phyloP scores from a whole-genome alignment of 2,113 vertebrate genomes.

The Trochalopteron elliotii region DNA sequence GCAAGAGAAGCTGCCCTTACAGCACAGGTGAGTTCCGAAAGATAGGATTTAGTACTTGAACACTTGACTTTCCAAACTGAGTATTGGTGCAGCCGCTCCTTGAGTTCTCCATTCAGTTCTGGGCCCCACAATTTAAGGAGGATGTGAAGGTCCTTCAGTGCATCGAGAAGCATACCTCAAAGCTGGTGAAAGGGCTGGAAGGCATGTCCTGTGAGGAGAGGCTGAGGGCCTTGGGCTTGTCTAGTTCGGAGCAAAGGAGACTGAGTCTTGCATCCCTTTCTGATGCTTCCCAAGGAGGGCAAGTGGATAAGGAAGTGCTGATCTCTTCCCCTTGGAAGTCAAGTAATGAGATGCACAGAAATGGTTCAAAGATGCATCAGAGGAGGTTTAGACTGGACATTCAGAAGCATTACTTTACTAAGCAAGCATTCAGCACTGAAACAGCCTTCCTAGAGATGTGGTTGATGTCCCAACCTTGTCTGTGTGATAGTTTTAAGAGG shows the following conservation, averaged over 20 bases:
- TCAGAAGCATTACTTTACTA: neutral
- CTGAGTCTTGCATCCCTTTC: neutral
- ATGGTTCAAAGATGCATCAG: neutral
- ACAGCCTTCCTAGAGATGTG: neutral
- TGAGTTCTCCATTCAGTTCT: neutral
- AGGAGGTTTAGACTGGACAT: neutral
- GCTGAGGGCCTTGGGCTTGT: neutral
- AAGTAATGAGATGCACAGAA: fast-evolving
- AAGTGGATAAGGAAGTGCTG: neutral
- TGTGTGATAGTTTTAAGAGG: neutral
- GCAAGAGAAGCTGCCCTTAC: neutral
- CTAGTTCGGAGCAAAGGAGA: neutral
- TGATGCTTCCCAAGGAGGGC: neutral
- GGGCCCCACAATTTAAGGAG: neutral
- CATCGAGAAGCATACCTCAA: neutral
- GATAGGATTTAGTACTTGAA: neutral
- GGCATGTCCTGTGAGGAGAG: neutral
- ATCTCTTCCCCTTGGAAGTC: neutral
- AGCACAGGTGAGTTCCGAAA: neutral
- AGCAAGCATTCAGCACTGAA: neutral
- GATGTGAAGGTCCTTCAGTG: neutral
- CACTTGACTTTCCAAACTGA: neutral
- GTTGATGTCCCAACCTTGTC: fast-evolving
- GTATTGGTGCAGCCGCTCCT: neutral
- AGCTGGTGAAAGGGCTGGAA: neutral